Evolutionary conservation across 1,140 invertebrate species (phyloP).

Genomic region (Scaptomyza hsui): DNA sequence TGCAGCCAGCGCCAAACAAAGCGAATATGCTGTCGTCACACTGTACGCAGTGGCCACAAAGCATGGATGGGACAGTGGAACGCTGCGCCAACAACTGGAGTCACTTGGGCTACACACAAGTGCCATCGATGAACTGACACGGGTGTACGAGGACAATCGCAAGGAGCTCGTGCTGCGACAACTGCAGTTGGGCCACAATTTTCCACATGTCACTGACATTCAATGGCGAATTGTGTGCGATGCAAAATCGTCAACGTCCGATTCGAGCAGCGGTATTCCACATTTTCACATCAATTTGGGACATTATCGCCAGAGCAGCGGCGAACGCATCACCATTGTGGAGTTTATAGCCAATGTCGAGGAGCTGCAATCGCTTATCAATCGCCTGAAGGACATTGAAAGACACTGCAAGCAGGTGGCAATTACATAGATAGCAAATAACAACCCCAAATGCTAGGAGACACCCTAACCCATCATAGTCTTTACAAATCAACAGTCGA

Average conservation of each 20-base stretch:
- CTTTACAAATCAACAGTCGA: not conserved
- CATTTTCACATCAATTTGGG: conserved; percentile 75
- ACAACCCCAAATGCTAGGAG: too few species aligned
- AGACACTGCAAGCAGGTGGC: conserved; percentile 72
- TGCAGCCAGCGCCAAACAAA: conserved; percentile 74
- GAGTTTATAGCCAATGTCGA: conserved; percentile 81
- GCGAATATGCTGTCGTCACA: conserved; percentile 78
- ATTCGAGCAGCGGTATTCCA: conserved; percentile 64
- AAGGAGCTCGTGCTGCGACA: conserved; percentile 70
- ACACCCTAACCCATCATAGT: too few species aligned
- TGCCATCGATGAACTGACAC: conserved; percentile 66
- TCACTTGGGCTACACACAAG: conserved; percentile 32
- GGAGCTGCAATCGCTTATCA: conserved; percentile 78
- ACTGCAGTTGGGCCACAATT: conserved; percentile 67
- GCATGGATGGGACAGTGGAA: conserved; percentile 50
- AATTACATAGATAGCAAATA: conserved; percentile 41
- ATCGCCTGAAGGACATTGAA: conserved; percentile 80
- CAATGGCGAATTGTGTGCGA: conserved; percentile 81
- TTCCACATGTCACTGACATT: conserved; percentile 78
- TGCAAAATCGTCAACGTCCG: conserved; percentile 74
- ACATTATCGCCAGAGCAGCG: conserved; percentile 60
- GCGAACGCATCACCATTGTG: conserved; percentile 66
- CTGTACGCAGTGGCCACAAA: conserved; percentile 75
- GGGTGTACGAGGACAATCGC: conserved; percentile 71
- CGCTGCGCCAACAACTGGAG: conserved; percentile 62